Conservation (phyloP, 2,888 invertebrate genomes). For the Melanotus villosus region DNA sequence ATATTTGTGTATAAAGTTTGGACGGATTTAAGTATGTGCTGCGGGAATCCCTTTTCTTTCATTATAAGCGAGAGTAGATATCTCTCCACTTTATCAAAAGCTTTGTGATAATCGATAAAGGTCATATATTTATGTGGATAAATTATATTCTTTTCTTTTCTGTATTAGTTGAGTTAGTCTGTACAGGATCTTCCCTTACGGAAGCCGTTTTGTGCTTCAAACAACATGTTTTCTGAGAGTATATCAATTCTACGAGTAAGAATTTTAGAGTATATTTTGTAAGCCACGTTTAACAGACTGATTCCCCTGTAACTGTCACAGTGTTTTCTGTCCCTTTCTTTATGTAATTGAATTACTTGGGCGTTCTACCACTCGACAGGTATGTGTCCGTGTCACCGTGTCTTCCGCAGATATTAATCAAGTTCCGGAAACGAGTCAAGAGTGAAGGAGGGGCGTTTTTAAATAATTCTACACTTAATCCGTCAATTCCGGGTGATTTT, state of each 20-base stretch:
- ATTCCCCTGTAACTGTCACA: neutral
- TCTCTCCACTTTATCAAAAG: no score
- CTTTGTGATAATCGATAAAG: neutral
- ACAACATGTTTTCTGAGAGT: no score
- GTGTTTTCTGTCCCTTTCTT: neutral
- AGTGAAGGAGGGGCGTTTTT: neutral
- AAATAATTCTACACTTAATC: neutral
- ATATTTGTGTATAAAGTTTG: no score
- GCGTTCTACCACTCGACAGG: neutral
- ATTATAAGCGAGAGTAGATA: neutral
- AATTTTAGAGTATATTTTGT: no score
- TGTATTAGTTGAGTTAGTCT: no score
- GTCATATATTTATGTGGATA: no score
- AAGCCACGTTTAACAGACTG: no score
- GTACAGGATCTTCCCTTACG: no score
- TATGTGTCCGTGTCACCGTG: neutral
- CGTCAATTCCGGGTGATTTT: neutral
- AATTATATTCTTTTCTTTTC: no score
- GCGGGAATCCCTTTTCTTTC: neutral
- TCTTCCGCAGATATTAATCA: slow-evolving; percentile 1
- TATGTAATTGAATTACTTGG: neutral
- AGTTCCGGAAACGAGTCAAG: neutral
- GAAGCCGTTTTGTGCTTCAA: no score
- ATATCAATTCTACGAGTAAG: no score
- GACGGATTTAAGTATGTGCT: neutral